phyloP scores from a whole-genome alignment of 1,140 invertebrate genomes.

The Eumeta japonica region DNA sequence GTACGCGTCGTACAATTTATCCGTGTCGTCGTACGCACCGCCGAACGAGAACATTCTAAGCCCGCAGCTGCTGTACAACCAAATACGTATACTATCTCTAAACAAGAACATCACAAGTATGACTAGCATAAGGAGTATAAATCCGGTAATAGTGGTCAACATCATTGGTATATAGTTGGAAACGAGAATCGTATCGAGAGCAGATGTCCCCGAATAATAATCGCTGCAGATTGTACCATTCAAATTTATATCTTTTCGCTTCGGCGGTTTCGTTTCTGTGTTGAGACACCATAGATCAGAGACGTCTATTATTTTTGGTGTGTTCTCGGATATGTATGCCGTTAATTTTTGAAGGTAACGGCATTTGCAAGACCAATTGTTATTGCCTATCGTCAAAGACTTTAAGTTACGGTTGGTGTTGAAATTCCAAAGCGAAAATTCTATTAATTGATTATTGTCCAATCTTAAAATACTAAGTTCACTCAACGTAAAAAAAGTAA shows the following conservation, averaged over 20 bases:
- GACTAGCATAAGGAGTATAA: conserved; percentile 70
- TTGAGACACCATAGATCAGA: conserved; percentile 76
- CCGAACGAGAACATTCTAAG: conserved; percentile 72
- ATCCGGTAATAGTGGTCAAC: conserved; percentile 71
- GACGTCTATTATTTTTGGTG: conserved; percentile 72
- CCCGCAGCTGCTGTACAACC: conserved; percentile 86
- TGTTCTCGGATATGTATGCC: conserved; percentile 78
- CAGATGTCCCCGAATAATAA: conserved; percentile 77
- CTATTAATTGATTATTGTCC: conserved; percentile 79
- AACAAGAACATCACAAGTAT: conserved; percentile 78
- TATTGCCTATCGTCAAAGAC: conserved; percentile 72
- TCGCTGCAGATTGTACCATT: conserved; percentile 81
- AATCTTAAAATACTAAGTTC: conserved; percentile 78
- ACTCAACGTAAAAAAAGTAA: conserved; percentile 72
- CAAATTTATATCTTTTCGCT: conserved; percentile 72
- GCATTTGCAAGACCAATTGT: conserved; percentile 88
- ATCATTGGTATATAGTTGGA: conserved; percentile 82
- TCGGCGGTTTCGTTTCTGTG: conserved; percentile 65
- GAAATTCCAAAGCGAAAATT: conserved; percentile 82
- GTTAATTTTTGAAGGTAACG: conserved; percentile 84
- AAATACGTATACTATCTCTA: conserved; percentile 79
- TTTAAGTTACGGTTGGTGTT: conserved; percentile 66
- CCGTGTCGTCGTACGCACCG: conserved; percentile 69
- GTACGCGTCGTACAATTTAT: conserved; percentile 91
- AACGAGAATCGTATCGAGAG: conserved; percentile 78